Conservation (phyloP, 2,113 vertebrate species). For the Mesoclemmys tuberculata region DNA sequence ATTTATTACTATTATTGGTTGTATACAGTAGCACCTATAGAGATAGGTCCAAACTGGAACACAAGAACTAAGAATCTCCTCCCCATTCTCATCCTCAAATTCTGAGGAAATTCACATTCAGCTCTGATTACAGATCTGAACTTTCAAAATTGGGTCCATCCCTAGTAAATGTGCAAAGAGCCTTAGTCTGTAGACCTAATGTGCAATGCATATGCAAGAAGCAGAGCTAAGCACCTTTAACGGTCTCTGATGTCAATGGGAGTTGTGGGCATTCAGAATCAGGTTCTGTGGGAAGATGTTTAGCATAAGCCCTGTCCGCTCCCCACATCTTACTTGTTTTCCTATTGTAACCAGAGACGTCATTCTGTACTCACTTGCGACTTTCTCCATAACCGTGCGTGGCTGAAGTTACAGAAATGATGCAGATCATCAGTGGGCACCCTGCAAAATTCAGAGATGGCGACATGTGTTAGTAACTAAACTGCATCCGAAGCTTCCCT, state of each 20-base stretch:
- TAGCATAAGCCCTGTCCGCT: fast-evolving
- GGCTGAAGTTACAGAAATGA: slow-evolving; percentile 87
- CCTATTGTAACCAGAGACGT: fast-evolving
- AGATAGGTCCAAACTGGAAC: background rate
- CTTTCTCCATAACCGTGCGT: slow-evolving; percentile 87
- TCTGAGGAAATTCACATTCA: background rate
- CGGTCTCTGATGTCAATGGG: background rate
- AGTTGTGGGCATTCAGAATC: background rate
- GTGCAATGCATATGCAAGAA: background rate
- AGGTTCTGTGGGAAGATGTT: fast-evolving
- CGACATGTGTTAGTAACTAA: background rate
- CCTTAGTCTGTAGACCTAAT: background rate
- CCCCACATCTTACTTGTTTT: background rate
- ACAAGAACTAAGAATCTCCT: background rate
- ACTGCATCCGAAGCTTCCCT: background rate
- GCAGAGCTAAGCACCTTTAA: background rate
- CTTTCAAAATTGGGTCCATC: background rate
- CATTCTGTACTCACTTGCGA: slow-evolving; percentile 84
- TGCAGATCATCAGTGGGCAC: slow-evolving; percentile 88
- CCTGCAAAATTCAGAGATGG: slow-evolving; percentile 77
- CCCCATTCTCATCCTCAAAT: background rate
- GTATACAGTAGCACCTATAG: background rate
- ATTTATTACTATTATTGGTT: background rate
- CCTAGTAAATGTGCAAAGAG: background rate
- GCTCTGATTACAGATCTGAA: background rate